phyloP scores from a whole-genome alignment of 53 echinoderm and acorn worm genomes.

The Echinometra lucunter region DNA sequence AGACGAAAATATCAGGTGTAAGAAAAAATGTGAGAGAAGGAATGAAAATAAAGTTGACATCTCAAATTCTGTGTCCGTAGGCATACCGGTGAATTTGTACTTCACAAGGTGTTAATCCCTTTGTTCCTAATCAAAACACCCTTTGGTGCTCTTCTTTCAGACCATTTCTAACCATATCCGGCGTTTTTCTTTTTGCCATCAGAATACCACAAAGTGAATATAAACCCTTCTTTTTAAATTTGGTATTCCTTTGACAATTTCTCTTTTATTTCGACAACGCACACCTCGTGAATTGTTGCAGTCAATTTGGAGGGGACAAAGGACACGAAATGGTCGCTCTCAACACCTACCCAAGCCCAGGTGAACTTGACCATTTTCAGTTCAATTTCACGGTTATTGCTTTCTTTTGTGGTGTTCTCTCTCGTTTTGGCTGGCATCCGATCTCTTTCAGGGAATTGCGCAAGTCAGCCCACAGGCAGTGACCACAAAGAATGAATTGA shows the following conservation, averaged over 20 bases:
- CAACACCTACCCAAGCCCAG: background rate
- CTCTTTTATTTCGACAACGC: constrained; percentile 32
- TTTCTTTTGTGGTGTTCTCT: background rate
- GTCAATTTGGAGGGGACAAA: constrained; percentile 60
- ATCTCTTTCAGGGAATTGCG: constrained; percentile 39
- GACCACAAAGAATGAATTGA: constrained; percentile 23
- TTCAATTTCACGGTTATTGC: constrained; percentile 63
- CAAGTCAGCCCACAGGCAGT: constrained; percentile 35
- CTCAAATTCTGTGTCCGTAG: constrained; percentile 62
- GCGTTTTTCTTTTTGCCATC: constrained; percentile 48
- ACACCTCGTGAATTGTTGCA: constrained; percentile 60
- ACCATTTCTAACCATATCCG: constrained; percentile 60
- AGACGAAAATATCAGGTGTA: constrained; percentile 27
- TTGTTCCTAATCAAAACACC: constrained; percentile 67
- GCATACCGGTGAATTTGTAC: constrained; percentile 47
- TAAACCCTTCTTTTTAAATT: constrained; percentile 43
- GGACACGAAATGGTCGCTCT: background rate
- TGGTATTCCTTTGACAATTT: constrained; percentile 57
- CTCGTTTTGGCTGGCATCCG: background rate
- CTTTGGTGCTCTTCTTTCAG: constrained; percentile 48
- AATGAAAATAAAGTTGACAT: constrained; percentile 59
- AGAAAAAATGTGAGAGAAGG: constrained; percentile 25
- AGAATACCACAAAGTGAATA: constrained; percentile 59
- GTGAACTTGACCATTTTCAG: constrained; percentile 57
- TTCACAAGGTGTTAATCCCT: constrained; percentile 69